Evolutionary conservation across 2,113 vertebrate species (phyloP), one percentile per base, ranked within the genome.

Genomic region (Limnothrissa miodon): DNA sequence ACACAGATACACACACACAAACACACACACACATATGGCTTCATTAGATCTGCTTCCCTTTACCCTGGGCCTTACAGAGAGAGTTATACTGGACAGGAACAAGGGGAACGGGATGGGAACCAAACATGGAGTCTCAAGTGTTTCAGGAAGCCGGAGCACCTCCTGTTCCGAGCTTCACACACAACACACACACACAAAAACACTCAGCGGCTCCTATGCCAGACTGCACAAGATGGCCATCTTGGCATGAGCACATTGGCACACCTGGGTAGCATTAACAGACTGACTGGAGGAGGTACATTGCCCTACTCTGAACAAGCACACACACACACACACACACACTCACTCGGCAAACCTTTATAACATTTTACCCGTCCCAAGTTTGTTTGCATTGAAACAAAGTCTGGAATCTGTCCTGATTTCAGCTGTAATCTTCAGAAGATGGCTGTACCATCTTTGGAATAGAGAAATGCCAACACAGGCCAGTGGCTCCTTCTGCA

Each of bases 141-240:
- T 59, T 85, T 79, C 70, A 83, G 81, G 83, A 81, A 84, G 66
- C 80, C 17, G 5, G 45, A 66, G 45, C 74, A 81, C 21, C 81
- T 80, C 59, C 70, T 83, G 70, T 23, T 42, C 45, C 42, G 23
- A 23, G 11, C 66, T 33, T 33, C 29, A 8, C 59, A 66, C 59
- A 25, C 59, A 66, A 66, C 59, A 66, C 59, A 33, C 56, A 25
- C 48, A 53, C 11, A 13, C 48, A 10, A 3, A 53, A 1, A 2
- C 10, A 53, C 48, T 5, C 23, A 2, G 59, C 59, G 21, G 51
- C 51, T 19, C 51, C 51, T 6, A 19, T 6, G 19, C 51, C 3
- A 56, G 5, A 23, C 51, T 56, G 51, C 51, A 56, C 19, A 56
- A 56, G 51, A 56, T 56, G 51, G 51, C 23, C 51, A 56, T 23